A percentile compares a stretch with the other conserved stretches of the same genome.
Conservation (phyloP, 2,797 vertebrate genomes). For the Melanotaenia nigrans region DNA sequence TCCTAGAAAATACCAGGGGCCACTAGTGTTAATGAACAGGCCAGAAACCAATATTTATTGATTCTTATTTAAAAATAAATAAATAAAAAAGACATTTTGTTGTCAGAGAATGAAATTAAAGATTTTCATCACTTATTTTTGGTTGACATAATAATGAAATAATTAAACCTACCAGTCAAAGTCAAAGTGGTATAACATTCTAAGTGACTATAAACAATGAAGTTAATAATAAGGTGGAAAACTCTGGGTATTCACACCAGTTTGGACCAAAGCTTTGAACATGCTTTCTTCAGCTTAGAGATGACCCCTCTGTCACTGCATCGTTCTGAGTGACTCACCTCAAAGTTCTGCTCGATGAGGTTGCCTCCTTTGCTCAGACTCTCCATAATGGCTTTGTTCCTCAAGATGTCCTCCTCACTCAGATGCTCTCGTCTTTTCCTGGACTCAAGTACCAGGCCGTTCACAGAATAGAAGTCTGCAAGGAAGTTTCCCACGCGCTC, state of each 20-base stretch:
- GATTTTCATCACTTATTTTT: not conserved
- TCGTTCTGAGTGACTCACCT: conserved; percentile 80
- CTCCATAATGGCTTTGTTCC: conserved; percentile 99
- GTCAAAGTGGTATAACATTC: not conserved
- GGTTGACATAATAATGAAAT: not conserved
- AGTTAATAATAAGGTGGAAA: not conserved
- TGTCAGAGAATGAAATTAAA: not conserved
- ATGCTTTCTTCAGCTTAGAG: not conserved
- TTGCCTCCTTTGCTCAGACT: conserved; percentile 98
- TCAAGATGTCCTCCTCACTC: conserved; percentile 97
- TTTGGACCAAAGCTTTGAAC: not conserved
- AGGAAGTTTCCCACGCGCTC: conserved; percentile 97
- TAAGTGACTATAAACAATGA: not conserved
- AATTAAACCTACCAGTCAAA: not conserved
- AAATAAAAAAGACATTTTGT: not conserved
- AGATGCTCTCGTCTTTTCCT: conserved; percentile 97
- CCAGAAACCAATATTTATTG: not conserved
- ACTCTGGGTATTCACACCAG: not conserved
- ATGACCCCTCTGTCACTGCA: not conserved
- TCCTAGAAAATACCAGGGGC: not conserved
- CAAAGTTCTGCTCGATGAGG: conserved; percentile 96
- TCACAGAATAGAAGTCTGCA: conserved; percentile 97
- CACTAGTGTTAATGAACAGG: not conserved
- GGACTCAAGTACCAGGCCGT: conserved; percentile 96
- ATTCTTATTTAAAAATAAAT: not conserved